Percentiles rank a stretch among this genome's conserved stretches.
Evolutionary conservation across 2,797 vertebrate species (phyloP).

Genomic region (Lithobates sylvaticus): DNA sequence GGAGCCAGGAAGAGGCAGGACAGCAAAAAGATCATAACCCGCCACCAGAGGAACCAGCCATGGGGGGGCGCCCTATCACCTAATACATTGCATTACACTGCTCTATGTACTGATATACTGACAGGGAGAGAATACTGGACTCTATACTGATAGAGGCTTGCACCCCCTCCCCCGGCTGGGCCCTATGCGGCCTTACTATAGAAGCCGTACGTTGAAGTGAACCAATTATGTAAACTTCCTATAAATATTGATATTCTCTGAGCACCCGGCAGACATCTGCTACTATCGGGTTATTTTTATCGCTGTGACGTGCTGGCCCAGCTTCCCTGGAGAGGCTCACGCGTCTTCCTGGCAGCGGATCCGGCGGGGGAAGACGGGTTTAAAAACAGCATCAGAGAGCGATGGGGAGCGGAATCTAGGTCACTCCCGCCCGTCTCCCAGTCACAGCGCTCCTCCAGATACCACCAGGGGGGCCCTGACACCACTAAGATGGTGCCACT

Average conservation of each 20-base stretch:
- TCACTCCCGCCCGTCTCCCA: background rate
- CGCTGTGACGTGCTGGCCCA: background rate
- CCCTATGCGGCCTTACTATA: too few relatives aligned
- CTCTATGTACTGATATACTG: too few relatives aligned
- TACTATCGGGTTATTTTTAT: conserved; percentile 3
- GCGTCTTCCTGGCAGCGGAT: background rate
- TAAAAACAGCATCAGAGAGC: background rate
- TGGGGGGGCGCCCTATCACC: too few relatives aligned
- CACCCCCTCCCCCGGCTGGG: too few relatives aligned
- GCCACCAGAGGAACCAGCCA: background rate
- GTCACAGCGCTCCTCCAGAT: too few relatives aligned
- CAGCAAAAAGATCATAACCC: conserved; percentile 70
- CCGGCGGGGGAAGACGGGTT: background rate
- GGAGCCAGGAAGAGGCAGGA: conserved; percentile 77
- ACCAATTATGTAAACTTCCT: background rate
- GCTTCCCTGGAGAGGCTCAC: background rate
- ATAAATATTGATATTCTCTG: background rate
- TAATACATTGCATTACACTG: too few relatives aligned
- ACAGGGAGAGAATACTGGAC: too few relatives aligned
- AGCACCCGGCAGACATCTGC: background rate
- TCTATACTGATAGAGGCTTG: too few relatives aligned
- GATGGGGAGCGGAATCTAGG: conserved; percentile 20
- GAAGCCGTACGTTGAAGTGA: too few relatives aligned
- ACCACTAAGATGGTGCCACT: too few relatives aligned
- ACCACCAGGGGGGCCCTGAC: too few relatives aligned